Evolutionary conservation across 2,113 vertebrate genomes (phyloP).

Genomic region (Carassius gibelio): DNA sequence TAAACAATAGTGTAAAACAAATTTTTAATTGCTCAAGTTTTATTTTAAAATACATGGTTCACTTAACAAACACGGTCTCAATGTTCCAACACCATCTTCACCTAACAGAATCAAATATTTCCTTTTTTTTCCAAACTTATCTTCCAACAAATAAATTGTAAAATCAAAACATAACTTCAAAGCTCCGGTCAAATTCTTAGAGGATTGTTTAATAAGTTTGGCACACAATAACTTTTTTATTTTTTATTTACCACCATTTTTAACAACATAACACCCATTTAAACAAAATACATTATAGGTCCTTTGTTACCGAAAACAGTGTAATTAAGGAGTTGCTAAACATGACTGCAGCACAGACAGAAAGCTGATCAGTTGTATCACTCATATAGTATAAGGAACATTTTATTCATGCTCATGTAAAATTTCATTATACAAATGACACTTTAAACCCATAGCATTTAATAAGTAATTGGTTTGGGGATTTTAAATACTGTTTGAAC

Average conservation of each 20-base stretch:
- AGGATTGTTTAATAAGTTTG: background rate
- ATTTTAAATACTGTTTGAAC: background rate
- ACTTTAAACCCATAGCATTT: background rate
- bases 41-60: background rate
- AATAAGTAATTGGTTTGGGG: background rate
- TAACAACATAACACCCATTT: background rate
- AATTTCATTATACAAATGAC: slow-evolving; percentile 20
- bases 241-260: slow-evolving; percentile 17
- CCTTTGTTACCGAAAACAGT: background rate
- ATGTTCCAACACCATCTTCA: background rate
- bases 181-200: background rate
- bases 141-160: background rate
- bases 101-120: background rate
- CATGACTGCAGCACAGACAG: background rate
- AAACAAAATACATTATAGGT: background rate
- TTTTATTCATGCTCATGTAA: background rate
- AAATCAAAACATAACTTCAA: background rate
- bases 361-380: background rate
- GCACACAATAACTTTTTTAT: background rate
- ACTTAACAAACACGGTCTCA: background rate
- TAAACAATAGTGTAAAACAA: background rate
- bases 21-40: background rate
- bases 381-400: background rate
- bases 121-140: background rate
- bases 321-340: background rate